Evolutionary conservation across 2,888 invertebrate species (phyloP).

Genomic region (Acleris emargana): DNA sequence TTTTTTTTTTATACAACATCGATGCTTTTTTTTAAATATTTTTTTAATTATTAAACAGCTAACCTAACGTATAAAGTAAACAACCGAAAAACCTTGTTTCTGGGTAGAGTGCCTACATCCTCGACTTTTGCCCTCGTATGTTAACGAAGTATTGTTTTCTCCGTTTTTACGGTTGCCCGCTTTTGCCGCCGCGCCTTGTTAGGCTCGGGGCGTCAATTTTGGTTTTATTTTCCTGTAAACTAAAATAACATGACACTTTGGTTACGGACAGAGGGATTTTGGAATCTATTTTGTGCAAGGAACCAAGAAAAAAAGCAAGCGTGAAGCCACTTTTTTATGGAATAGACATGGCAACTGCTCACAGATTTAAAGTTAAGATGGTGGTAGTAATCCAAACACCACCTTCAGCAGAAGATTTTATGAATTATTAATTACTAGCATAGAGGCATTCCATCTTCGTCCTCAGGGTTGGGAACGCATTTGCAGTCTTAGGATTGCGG

Average conservation of each 20-base stretch:
- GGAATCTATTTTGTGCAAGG: neutral
- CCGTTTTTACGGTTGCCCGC: slow-evolving; percentile 23
- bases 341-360: too few relatives aligned
- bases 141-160: slow-evolving; percentile 31
- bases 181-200: slow-evolving; percentile 20
- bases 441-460: too few relatives aligned
- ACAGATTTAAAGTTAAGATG: too few relatives aligned
- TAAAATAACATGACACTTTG: slow-evolving; percentile 16
- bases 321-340: too few relatives aligned
- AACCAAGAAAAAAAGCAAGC: neutral
- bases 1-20: neutral
- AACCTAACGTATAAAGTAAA: neutral
- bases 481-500: too few relatives aligned
- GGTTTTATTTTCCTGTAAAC: slow-evolving; percentile 5
- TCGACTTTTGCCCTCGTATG: slow-evolving; percentile 21
- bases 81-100: slow-evolving; percentile 11
- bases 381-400: too few relatives aligned
- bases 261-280: neutral
- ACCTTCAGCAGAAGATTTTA: too few relatives aligned
- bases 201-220: neutral
- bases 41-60: neutral
- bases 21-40: neutral
- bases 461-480: too few relatives aligned
- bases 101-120: neutral
- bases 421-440: too few relatives aligned